Base-by-base conservation (phyloP, 2,888 invertebrate species). In the Eueremaeus valkanovi region DNA sequence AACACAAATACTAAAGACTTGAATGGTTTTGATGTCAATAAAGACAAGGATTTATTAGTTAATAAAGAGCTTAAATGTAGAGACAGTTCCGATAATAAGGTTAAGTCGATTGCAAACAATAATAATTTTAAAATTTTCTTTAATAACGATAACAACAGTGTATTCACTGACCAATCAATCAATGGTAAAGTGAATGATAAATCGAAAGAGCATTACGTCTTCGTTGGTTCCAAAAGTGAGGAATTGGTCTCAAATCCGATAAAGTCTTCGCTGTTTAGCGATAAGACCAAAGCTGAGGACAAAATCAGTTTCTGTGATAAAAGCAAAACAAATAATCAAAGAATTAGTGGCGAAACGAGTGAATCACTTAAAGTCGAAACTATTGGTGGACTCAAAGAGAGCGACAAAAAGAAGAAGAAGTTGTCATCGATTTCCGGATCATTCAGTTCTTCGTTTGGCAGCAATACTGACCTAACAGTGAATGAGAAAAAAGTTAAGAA, bases 271-370 rank as follows among this genome's bases (percentile, higher is more conserved):
- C 16, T 58, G 11, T 29, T 58, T 36, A 42, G 18, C 42, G n/a
- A 68, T 70, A 70, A 70, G 45, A 70, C 70, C 16, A 70, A 70
- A 45, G 45, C 8, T 45, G 13, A 70, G 3, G 70, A 68, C 3
- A 68, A 42, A 24, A 18, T 21, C 16, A 21, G 42, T 45, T 16
- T 42, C 63, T 66, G 63, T 66, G 63, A 66, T 66, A 66, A 21
- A 11, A 66, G 36, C 18, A 18, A 18, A 29, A 13, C 3, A 21
- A 40, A 63, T 68, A 40, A 70, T 42, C 70, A 70, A 24, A 70
- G 24, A 70, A 45, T 21, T 45, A 18, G 8, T 70, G 24, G 24
- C 27, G 29, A 70, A 45, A 33, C 29, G 0, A 63, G 5, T n/a
- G 63, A 63, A 45, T n/a, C 8, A 3, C 36, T 27, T 11, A 70